Evolutionary conservation across 2,888 invertebrate genomes (phyloP), one percentile per base, ranked within the genome.

Genomic region (Aleiodes alternator): DNA sequence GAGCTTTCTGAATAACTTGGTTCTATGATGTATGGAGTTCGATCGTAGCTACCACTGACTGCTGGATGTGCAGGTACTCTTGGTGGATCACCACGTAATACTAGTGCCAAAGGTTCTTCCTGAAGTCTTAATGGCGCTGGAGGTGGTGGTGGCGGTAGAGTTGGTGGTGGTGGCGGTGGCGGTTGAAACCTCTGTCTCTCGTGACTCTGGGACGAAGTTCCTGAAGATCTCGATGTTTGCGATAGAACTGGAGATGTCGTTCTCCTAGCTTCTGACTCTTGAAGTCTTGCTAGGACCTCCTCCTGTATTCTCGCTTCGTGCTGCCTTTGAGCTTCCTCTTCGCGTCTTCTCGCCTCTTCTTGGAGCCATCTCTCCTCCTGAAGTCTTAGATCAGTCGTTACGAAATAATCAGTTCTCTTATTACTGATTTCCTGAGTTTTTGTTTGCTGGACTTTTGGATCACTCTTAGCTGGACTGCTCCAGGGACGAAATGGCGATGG

Each of bases 401-500:
- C 61, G 53, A 50, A 56, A 48, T 56, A 53, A 11, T 51, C 23
- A 43, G 53, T 71, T 16, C 14, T 7, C 31, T 66, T 69, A 14
- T n/a, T 66, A 59, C 73, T 74, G 48, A 51, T 51, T 12, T 29
- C n/a, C 0, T 12, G 23, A 1, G 14, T 16, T 11, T 57, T 55
- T 14, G 64, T n/a, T 23, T 14, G 61, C 6, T 8, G 12, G 38
- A 75, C 72, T 14, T 23, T 77, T 59, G 69, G 76, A 9, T 31
- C 34, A 8, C 14, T 43, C 56, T 70, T 78, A 51, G 80, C 69
- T 9, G 81, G 78, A 57, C 80, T 81, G 76, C 93, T 94, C 95
- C 94, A 95, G 6, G 94, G 94, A 79, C 94, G 89, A 87, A 93
- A 95, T 2, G 91, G 93, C 75, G 87, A 87, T 1, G 92, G 91